Evolutionary conservation across 53 echinoderm and acorn worm genomes (phyloP).

Genomic region (Luidia sarsii): DNA sequence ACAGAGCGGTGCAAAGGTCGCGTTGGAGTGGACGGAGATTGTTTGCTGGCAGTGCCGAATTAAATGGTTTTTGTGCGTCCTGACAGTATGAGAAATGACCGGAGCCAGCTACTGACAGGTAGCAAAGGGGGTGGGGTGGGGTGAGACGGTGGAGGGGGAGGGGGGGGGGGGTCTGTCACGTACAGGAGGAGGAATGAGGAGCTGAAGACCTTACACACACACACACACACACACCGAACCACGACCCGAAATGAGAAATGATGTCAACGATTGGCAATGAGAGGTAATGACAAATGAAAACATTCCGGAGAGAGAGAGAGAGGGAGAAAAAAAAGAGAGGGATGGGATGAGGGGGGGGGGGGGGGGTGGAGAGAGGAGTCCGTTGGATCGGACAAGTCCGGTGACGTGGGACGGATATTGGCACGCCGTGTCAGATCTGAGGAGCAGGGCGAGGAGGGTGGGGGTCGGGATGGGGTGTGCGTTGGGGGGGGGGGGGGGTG

Average conservation of each 20-base stretch:
- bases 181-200: not conserved
- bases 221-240: not conserved
- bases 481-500: not conserved
- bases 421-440: not conserved
- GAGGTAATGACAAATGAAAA: slow-evolving; percentile 44
- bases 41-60: slow-evolving; percentile 35
- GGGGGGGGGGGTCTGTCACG: not conserved
- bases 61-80: slow-evolving; percentile 33
- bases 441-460: too few species aligned
- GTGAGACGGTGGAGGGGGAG: not conserved
- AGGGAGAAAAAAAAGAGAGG: too few species aligned
- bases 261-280: slow-evolving; percentile 29
- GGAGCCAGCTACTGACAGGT: too few species aligned
- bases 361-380: too few species aligned
- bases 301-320: slow-evolving; percentile 19
- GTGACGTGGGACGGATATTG: slow-evolving; percentile 53
- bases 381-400: not conserved
- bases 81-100: slow-evolving; percentile 47
- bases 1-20: slow-evolving; percentile 43
- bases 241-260: slow-evolving; percentile 36
- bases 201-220: not conserved
- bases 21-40: not conserved
- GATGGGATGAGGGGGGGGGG: too few species aligned
- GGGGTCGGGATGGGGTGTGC: not conserved
- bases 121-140: too few species aligned